phyloP scores from a whole-genome alignment of 2,888 invertebrate genomes.

The Hoplodrina blanda region DNA sequence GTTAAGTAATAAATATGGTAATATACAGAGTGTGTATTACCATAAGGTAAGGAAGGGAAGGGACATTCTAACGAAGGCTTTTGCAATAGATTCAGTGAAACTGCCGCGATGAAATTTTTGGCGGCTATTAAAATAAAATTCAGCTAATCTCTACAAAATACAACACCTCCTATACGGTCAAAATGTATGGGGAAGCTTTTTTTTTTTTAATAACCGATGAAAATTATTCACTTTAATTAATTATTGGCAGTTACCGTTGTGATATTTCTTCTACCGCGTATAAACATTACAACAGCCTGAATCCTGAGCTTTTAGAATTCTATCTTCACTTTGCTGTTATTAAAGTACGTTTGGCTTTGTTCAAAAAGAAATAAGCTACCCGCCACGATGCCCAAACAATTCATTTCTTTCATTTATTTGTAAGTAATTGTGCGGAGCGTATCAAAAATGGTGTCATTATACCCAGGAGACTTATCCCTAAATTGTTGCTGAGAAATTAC shows the following conservation, averaged over 20 bases:
- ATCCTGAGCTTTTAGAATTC: neutral
- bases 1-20: slow-evolving; percentile 1
- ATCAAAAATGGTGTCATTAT: slow-evolving; percentile 9
- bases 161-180: no score
- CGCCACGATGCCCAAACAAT: neutral
- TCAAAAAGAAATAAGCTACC: neutral
- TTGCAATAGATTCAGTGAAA: no score
- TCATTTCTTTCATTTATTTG: neutral
- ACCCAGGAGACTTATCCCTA: slow-evolving; percentile 4
- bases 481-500: slow-evolving; percentile 9
- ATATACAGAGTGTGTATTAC: neutral
- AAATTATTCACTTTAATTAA: no score
- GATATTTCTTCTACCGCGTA: no score
- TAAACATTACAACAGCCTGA: neutral
- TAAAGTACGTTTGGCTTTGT: neutral
- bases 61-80: no score
- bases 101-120: no score
- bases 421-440: slow-evolving; percentile 8
- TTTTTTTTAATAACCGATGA: no score
- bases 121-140: no score
- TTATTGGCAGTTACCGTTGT: no score
- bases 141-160: no score
- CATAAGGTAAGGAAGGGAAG: no score
- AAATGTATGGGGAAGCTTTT: no score
- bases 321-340: neutral